A percentile compares a stretch with the other conserved stretches of the same genome.
Evolutionary conservation across 1,140 invertebrate genomes (phyloP).

Genomic region (Helicoverpa armigera): DNA sequence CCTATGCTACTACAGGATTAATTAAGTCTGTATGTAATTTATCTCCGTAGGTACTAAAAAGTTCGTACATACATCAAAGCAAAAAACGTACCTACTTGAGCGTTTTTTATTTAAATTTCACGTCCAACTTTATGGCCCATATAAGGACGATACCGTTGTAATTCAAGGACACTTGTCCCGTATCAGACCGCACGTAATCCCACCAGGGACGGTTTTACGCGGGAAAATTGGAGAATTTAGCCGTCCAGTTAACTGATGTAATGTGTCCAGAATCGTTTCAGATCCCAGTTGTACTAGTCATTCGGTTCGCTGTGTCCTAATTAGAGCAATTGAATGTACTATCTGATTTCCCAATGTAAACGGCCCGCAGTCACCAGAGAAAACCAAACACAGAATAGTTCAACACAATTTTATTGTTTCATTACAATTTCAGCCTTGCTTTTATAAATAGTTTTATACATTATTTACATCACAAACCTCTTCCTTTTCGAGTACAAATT

Average conservation of each 20-base stretch:
- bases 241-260: constrained; percentile 41
- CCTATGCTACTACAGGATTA: no score
- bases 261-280: constrained; percentile 28
- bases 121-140: constrained; percentile 37
- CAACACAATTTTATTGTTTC: constrained; percentile 86
- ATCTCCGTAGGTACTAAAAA: background rate
- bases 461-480: constrained; percentile 80
- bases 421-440: constrained; percentile 85
- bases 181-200: constrained; percentile 40
- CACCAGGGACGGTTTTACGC: constrained; percentile 34
- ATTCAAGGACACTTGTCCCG: constrained; percentile 33
- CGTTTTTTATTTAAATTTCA: constrained; percentile 27
- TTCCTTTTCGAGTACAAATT: constrained; percentile 76
- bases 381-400: constrained; percentile 51
- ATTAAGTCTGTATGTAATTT: no score
- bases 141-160: constrained; percentile 18
- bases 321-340: constrained; percentile 8
- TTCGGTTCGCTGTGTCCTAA: constrained; percentile 1
- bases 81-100: background rate
- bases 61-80: constrained; percentile 1
- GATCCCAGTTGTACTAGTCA: constrained; percentile 6
- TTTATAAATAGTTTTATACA: constrained; percentile 84
- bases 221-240: constrained; percentile 27
- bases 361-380: background rate
- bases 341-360: background rate